A percentile compares a stretch with the other conserved stretches of the same genome.
phyloP scores from a whole-genome alignment of 2,113 vertebrate species.

The Corythoichthys intestinalis region DNA sequence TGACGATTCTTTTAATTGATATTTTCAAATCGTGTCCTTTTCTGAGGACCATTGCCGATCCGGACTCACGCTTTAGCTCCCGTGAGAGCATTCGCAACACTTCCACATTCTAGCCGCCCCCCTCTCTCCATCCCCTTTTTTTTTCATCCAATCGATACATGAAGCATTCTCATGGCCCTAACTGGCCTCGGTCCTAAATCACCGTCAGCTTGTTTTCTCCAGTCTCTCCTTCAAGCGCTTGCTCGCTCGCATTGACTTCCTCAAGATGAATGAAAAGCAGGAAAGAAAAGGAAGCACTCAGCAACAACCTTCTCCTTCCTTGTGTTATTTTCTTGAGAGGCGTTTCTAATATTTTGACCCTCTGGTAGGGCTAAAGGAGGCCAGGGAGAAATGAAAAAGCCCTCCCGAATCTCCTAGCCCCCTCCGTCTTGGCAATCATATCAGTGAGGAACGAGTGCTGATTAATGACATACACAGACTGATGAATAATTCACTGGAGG shows the following conservation, averaged over 20 bases:
- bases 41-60: neutral
- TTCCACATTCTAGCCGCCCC: slow-evolving; percentile 13
- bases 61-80: neutral
- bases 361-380: neutral
- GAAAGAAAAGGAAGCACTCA: slow-evolving; percentile 49
- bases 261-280: slow-evolving; percentile 36
- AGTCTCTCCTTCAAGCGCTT: slow-evolving; percentile 32
- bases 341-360: neutral
- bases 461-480: slow-evolving; percentile 80
- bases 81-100: slow-evolving; percentile 31
- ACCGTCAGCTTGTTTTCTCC: slow-evolving; percentile 44
- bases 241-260: slow-evolving; percentile 32
- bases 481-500: slow-evolving; percentile 71
- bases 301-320: slow-evolving; percentile 42
- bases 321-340: neutral
- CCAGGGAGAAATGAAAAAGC: neutral
- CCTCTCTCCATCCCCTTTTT: slow-evolving; percentile 38
- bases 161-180: slow-evolving; percentile 57
- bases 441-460: slow-evolving; percentile 75
- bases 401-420: neutral
- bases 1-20: too few species aligned
- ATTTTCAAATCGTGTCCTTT: too few species aligned
- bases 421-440: slow-evolving; percentile 41
- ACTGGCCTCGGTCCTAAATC: slow-evolving; percentile 52
- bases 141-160: slow-evolving; percentile 58